Evolutionary conservation across 2,113 vertebrate species (phyloP).

Genomic region (Bos javanicus): DNA sequence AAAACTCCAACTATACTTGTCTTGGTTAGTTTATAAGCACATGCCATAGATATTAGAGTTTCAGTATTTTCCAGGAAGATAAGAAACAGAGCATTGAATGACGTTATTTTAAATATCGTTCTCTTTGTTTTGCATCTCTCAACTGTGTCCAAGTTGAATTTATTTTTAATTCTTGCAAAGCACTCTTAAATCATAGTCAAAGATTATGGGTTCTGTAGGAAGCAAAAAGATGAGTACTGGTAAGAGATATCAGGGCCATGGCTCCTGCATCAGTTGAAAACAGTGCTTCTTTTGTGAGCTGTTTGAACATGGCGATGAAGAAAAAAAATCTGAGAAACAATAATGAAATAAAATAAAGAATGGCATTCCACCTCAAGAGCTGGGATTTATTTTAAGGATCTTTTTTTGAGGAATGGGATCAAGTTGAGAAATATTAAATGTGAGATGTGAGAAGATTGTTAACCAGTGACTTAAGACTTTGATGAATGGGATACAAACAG

Average conservation of each 20-base stretch:
- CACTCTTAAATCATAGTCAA: not conserved
- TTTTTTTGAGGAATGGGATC: not conserved
- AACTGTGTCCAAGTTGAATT: not conserved
- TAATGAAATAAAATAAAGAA: not conserved
- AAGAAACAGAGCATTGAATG: not conserved
- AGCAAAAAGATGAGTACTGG: not conserved
- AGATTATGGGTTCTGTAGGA: not conserved
- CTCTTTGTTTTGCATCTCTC: conserved; percentile 1
- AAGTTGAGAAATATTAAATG: not conserved
- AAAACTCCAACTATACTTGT: not conserved
- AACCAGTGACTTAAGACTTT: not conserved
- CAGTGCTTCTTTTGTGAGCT: not conserved
- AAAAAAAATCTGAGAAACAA: not conserved
- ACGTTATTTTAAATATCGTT: not conserved
- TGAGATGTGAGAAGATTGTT: not conserved
- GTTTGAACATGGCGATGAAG: not conserved
- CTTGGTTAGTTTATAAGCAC: not conserved
- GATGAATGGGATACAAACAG: not conserved
- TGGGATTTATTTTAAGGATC: not conserved
- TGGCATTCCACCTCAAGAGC: too few relatives aligned
- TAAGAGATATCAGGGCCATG: not conserved
- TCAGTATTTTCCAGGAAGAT: not conserved
- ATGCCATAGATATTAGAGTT: not conserved
- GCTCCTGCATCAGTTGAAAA: not conserved
- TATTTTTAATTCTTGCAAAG: conserved; percentile 18